phyloP scores from a whole-genome alignment of 2,113 vertebrate genomes.

The Corythaeola cristata region DNA sequence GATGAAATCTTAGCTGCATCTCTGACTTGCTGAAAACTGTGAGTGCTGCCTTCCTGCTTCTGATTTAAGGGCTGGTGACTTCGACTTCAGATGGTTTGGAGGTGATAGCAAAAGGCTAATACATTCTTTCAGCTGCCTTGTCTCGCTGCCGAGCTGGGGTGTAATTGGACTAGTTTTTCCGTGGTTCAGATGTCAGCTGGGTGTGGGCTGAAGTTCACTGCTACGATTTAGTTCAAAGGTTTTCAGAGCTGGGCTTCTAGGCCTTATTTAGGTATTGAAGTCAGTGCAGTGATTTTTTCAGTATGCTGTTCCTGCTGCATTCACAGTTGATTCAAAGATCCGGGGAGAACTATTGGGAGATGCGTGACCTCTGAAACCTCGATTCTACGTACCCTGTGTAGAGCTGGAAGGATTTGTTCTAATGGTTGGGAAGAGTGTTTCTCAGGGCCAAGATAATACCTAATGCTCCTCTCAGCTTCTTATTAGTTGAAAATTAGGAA shows the following conservation, averaged over 20 bases:
- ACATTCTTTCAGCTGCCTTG: not conserved
- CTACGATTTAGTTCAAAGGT: constrained; percentile 51
- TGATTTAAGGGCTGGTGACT: not conserved
- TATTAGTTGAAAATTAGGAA: not conserved
- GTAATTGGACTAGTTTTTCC: constrained; percentile 35
- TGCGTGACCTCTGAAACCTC: not conserved
- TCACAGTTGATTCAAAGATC: not conserved
- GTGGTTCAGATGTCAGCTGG: constrained; percentile 50
- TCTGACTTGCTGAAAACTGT: not conserved
- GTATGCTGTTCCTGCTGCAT: not conserved
- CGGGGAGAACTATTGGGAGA: not conserved
- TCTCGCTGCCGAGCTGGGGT: not conserved
- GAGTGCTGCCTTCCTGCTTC: not conserved
- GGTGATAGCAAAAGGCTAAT: constrained; percentile 16
- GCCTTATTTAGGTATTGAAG: constrained; percentile 48
- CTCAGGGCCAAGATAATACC: not conserved
- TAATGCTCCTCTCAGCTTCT: not conserved
- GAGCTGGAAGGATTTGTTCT: not conserved
- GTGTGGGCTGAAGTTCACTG: constrained; percentile 41
- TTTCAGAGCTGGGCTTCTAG: constrained; percentile 13
- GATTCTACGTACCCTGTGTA: not conserved
- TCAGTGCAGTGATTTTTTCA: not conserved
- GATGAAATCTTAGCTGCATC: not conserved
- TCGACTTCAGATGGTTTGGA: constrained; percentile 1
- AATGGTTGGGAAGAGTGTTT: not conserved